A percentile compares a stretch with the other conserved stretches of the same genome.
These are phyloP conservation scores for Takifugu ocellatus DNA, from an alignment of 2,797 vertebrate species.

Conservation along the genomic window DNA sequence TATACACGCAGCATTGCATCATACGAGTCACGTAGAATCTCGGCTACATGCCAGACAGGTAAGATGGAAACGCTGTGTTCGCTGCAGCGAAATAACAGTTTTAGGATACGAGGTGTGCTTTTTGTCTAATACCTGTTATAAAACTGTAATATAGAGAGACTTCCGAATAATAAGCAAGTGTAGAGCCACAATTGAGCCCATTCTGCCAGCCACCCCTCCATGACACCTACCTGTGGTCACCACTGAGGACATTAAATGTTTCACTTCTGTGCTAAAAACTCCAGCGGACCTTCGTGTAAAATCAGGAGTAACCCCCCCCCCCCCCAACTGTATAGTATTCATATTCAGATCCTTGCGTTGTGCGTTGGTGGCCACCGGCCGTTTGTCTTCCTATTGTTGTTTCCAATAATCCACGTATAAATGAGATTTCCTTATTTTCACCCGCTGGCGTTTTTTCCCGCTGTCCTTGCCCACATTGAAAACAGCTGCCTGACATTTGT, in stretches of 20 bases:
- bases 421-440: conserved; percentile 31
- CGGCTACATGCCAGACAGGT: conserved; percentile 8
- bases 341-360: conserved; percentile 36
- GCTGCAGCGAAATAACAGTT: too few relatives aligned
- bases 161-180: too few relatives aligned
- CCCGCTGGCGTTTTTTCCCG: conserved; percentile 6
- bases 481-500: conserved; percentile 6
- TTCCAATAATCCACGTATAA: conserved; percentile 23
- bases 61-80: conserved; percentile 5
- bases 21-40: too few relatives aligned
- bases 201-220: too few relatives aligned
- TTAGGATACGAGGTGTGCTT: conserved; percentile 1
- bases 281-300: conserved; percentile 28
- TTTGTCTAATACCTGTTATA: too few relatives aligned
- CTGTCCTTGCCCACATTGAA: conserved; percentile 7
- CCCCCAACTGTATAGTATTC: conserved; percentile 23
- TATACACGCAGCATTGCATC: not conserved
- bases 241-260: too few relatives aligned
- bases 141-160: too few relatives aligned
- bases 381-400: conserved; percentile 25
- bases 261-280: not conserved
- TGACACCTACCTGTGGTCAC: too few relatives aligned
- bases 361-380: conserved; percentile 24
- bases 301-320: conserved; percentile 25
- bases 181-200: too few relatives aligned